Evolutionary conservation across 2,113 vertebrate species (phyloP).

Genomic region (Neomonachus schauinslandi): DNA sequence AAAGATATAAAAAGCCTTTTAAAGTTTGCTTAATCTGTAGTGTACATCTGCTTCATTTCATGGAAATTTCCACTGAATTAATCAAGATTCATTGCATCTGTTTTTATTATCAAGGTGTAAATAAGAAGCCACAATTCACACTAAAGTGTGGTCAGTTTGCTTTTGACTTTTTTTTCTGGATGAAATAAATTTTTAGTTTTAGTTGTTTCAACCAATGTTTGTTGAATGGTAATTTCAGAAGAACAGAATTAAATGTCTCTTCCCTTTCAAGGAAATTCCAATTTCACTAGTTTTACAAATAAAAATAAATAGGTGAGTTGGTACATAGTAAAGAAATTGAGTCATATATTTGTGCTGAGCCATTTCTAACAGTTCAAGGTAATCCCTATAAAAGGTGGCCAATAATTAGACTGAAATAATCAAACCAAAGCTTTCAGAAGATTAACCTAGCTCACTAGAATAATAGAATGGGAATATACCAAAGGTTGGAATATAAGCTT

Average conservation of each 20-base stretch:
- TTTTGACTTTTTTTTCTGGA: neutral
- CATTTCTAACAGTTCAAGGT: neutral
- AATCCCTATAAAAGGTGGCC: neutral
- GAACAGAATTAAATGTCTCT: neutral
- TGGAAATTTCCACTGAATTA: neutral
- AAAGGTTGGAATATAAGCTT: constrained; percentile 14
- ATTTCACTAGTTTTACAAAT: constrained; percentile 25
- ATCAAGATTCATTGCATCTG: neutral
- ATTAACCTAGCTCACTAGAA: constrained; percentile 41
- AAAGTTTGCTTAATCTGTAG: neutral
- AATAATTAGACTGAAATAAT: constrained; percentile 31
- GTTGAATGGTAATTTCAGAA: constrained; percentile 24
- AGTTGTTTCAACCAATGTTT: neutral
- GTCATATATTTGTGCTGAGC: neutral
- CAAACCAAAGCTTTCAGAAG: constrained; percentile 61
- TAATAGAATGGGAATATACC: neutral
- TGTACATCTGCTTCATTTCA: neutral
- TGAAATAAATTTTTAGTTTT: constrained; percentile 17
- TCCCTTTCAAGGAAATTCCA: neutral
- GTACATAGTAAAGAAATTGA: neutral
- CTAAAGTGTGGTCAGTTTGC: neutral
- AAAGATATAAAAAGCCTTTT: neutral
- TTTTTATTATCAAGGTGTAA: constrained; percentile 19
- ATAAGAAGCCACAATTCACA: neutral
- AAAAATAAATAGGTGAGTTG: constrained; percentile 14